Conservation (phyloP, 1,140 invertebrate genomes). For the Drosophila insularis region DNA sequence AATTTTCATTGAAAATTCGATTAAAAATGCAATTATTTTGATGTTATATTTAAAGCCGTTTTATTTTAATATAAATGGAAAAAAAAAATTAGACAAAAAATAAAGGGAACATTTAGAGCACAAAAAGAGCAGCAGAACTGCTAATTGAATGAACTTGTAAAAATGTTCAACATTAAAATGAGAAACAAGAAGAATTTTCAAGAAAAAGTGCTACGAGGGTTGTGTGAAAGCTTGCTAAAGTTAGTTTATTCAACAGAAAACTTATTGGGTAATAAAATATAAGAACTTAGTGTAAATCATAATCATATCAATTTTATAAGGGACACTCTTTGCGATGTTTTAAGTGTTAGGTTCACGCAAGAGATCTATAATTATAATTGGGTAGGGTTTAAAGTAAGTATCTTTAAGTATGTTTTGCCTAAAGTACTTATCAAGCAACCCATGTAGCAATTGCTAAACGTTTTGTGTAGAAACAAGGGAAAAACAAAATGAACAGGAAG, state of each 20-base stretch:
- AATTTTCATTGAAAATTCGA: neutral
- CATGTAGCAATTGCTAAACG: constrained; percentile 43
- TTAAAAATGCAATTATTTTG: neutral
- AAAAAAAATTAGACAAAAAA: neutral
- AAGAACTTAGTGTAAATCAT: too few species aligned
- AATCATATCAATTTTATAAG: too few species aligned
- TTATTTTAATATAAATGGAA: neutral
- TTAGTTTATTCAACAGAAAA: too few species aligned
- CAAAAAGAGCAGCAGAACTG: constrained; percentile 49
- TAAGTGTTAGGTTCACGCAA: too few species aligned
- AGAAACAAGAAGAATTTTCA: constrained; percentile 31
- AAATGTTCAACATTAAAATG: constrained; percentile 66
- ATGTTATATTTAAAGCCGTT: constrained; percentile 25
- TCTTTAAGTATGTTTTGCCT: too few species aligned
- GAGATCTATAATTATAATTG: too few species aligned
- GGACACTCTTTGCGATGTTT: too few species aligned
- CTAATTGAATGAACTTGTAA: constrained; percentile 78
- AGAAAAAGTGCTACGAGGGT: constrained; percentile 10
- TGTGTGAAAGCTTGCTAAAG: neutral
- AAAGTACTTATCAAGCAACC: neutral
- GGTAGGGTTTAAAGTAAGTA: too few species aligned
- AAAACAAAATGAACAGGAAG: constrained; percentile 24
- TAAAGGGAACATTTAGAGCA: constrained; percentile 8
- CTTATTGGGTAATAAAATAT: too few species aligned
- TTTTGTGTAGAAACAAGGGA: constrained; percentile 33